A percentile compares a stretch with the other conserved stretches of the same genome.
Evolutionary conservation across 2,888 invertebrate genomes (phyloP).

Genomic region (Alcis repandata): DNA sequence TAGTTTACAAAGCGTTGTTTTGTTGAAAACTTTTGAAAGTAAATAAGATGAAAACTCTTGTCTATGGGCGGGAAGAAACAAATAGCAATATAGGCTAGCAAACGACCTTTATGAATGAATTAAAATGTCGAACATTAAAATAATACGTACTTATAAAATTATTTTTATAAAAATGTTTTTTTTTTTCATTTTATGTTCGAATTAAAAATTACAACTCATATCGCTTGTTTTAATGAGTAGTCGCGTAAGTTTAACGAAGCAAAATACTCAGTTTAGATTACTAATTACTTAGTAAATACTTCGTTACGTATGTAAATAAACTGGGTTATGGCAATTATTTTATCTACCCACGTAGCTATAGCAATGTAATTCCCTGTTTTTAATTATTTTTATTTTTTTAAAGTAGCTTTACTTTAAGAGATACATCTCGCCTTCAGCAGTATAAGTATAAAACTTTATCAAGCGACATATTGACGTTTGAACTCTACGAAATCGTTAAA

Average conservation of each 20-base stretch:
- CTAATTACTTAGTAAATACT: no score
- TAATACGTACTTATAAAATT: not conserved
- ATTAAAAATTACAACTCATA: not conserved
- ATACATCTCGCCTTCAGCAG: no score
- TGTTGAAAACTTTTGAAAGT: not conserved
- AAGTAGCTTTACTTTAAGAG: no score
- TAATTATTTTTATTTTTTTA: no score
- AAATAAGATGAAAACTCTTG: slow-evolving; percentile 6
- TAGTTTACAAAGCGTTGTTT: not conserved
- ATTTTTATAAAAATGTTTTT: not conserved
- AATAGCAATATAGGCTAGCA: slow-evolving; percentile 15
- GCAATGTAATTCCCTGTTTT: no score
- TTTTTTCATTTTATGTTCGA: not conserved
- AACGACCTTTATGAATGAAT: slow-evolving; percentile 4
- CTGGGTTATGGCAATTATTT: no score
- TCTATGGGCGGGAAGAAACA: slow-evolving; percentile 2
- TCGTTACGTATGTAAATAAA: no score
- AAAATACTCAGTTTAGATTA: not conserved
- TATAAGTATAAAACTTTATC: no score
- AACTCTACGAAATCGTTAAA: no score
- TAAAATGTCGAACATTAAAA: not conserved
- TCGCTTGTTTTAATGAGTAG: not conserved
- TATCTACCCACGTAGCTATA: no score
- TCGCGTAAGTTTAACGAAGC: not conserved
- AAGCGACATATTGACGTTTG: no score